Evolutionary conservation across 2,888 invertebrate species (phyloP), one percentile per base, ranked within the genome.

Genomic region (Drymonia ruficornis): DNA sequence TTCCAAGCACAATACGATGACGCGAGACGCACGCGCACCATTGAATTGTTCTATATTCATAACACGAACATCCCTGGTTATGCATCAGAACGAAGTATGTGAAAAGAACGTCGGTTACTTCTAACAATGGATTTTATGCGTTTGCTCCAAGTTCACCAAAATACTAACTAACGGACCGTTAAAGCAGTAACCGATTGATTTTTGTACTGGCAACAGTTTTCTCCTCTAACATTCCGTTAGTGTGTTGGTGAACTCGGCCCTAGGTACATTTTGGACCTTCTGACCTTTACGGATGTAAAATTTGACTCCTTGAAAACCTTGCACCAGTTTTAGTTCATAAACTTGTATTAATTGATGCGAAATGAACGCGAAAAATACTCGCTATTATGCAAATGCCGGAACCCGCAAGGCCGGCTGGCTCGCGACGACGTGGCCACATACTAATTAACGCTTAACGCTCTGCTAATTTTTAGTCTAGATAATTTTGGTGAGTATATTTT

Each of bases 401-500:
- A 43, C 43, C 43, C 11, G 19, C 43, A 43, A 43, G 43, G 43
- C 43, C 43, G 13, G 19, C 43, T 19, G 19, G 16, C 43, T 13
- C n/a, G 36, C 36, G 36, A 13, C 4, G 9, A 3, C 16, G 52
- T 42, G 34, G 43, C 48, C 38, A 48, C 48, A 28, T 36, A 34
- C 40, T 57, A 65, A 65, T 72, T 66, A 68, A 55, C 66, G 62
- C 59, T 66, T 52, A 51, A 60, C 57, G 72, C 72, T 67, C 72
- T 52, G 72, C 67, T 63, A 65, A 60, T 23, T 57, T 67, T 60
- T 52, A 52, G 52, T 68, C 62, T 63, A 66, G 61, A 64, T 61
- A 49, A 34, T 61, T 59, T 55, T 60, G 31, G 12, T 11, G 3
- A 31, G 1, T 47, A 56, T 47, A 46, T 13, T n/a, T n/a, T n/a